Evolutionary conservation across 2,113 vertebrate genomes (phyloP).

Genomic region (Oncorhynchus masou): DNA sequence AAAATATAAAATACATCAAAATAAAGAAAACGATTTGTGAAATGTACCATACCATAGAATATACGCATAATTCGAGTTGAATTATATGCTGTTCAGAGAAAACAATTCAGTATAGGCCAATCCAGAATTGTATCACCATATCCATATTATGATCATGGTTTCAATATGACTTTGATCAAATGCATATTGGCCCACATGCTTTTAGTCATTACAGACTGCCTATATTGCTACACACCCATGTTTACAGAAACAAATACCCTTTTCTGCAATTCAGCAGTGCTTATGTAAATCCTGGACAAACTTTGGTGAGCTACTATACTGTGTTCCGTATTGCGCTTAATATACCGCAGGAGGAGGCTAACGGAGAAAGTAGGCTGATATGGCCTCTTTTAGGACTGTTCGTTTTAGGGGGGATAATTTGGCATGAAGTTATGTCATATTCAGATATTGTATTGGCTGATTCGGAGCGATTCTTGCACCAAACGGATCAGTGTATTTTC

Average conservation of each 20-base stretch:
- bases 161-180: background rate
- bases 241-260: slow-evolving; percentile 36
- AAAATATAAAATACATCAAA: too few relatives aligned
- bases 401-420: background rate
- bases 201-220: slow-evolving; percentile 9
- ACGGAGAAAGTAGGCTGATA: background rate
- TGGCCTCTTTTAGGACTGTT: background rate
- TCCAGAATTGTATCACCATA: background rate
- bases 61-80: background rate
- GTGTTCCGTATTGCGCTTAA: background rate
- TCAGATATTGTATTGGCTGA: background rate
- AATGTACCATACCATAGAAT: background rate
- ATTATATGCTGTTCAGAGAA: background rate
- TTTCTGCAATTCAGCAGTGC: slow-evolving; percentile 36
- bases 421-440: background rate
- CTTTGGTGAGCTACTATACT: slow-evolving; percentile 3
- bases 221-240: slow-evolving; percentile 36
- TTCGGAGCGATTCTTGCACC: background rate
- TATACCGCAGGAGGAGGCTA: background rate
- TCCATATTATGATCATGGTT: too few relatives aligned
- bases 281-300: slow-evolving; percentile 29
- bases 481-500: background rate
- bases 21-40: too few relatives aligned
- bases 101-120: background rate
- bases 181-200: too few relatives aligned